A percentile compares a stretch with the other conserved stretches of the same genome.
phyloP scores from a whole-genome alignment of 2,888 invertebrate species.

The Callinectes sapidus region DNA sequence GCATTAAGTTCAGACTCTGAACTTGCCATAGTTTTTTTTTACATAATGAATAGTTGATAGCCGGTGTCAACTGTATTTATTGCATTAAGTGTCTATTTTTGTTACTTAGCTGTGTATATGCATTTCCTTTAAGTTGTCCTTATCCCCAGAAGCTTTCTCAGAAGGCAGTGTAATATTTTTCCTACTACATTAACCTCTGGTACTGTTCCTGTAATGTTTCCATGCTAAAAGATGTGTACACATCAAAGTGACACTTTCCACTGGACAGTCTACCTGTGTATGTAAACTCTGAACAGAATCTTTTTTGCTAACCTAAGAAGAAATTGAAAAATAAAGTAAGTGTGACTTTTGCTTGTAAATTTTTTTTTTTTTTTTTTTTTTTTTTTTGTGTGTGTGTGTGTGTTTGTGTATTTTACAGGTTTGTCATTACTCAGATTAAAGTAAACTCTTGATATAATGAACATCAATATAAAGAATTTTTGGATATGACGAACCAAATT shows the following conservation, averaged over 20 bases:
- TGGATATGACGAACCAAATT: no score
- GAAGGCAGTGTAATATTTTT: neutral
- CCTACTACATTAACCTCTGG: neutral
- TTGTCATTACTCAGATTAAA: neutral
- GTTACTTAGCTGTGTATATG: slow-evolving; percentile 11
- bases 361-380: neutral
- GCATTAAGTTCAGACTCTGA: slow-evolving; percentile 54
- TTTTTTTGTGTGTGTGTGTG: no score
- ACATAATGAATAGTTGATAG: slow-evolving; percentile 42
- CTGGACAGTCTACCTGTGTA: neutral
- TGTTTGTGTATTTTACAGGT: neutral
- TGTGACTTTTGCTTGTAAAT: neutral
- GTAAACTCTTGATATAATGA: no score
- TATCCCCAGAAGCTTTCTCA: neutral
- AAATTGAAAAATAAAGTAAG: neutral
- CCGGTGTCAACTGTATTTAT: slow-evolving; percentile 43
- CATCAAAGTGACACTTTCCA: neutral
- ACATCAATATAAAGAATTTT: no score
- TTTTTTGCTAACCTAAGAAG: neutral
- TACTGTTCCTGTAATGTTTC: neutral
- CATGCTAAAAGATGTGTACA: neutral
- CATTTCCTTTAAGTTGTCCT: neutral
- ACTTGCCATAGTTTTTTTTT: slow-evolving; percentile 36
- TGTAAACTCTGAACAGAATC: neutral
- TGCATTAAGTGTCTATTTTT: slow-evolving; percentile 42